Base-by-base conservation (phyloP, 2,888 invertebrate genomes). In the Amphipyra berbera region DNA sequence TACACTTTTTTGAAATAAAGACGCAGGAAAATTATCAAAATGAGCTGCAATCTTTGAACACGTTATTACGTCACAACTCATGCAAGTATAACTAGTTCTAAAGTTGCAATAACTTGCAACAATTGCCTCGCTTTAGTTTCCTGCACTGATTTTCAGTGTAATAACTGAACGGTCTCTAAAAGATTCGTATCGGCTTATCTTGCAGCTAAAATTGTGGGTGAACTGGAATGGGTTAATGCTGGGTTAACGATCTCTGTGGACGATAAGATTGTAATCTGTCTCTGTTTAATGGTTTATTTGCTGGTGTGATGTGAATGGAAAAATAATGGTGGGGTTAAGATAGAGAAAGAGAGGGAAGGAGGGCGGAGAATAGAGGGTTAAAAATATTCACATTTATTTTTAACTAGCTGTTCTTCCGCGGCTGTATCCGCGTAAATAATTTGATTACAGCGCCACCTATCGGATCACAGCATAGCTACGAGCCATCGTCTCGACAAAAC, bases 171-270 rank as follows among this genome's bases (percentile, higher is more conserved):
- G 55, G 56, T 58, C 33, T 62, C 53, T 59, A 38, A 59, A 60
- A 65, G 70, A 77, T 70, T 44, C 60, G 30, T 65, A 70, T 76
- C 73, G 7, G 37, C 38, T 62, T 76, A 76, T 73, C 69, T 56
- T 47, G 9, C 56, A 35, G 40, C 45, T 70, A 47, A 74, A 73
- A 76, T 61, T 73, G 66, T 67, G 59, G 66, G 66, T 62, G 57
- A 76, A 60, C 66, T 69, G 49, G 58, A 70, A 70, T 67, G 48
- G 67, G 64, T 65, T 54, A 70, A 77, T 61, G 63, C 49, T 49
- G 54, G 54, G 60, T 50, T 65, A 59, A 61, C 42, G 67, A 68
- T 70, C 56, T 63, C 21, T 13, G 53, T 42, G 30, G 44, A 54
- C 56, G 67, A 65, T 70, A 70, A 77, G 62, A 37, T 59, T 6